These are phyloP conservation scores for Actinia equina DNA, from an alignment of 64 coral and sea anemone species.

Conservation along the genomic window DNA sequence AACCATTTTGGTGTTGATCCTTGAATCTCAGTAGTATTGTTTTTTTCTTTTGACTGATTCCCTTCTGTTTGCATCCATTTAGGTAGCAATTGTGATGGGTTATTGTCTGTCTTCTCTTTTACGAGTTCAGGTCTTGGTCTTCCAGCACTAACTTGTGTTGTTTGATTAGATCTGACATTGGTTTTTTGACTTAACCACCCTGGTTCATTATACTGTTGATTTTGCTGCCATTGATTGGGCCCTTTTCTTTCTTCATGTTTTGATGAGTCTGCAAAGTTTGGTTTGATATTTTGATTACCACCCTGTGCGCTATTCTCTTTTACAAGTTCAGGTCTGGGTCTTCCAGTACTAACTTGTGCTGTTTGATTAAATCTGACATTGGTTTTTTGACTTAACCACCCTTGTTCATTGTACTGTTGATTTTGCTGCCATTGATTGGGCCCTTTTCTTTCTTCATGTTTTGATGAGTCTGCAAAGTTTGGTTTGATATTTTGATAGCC, in stretches of 20 bases:
- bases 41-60: slow-evolving; percentile 29
- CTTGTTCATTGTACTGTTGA: not conserved
- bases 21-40: not conserved
- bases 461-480: not conserved
- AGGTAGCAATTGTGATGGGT: slow-evolving; percentile 2
- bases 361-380: not conserved
- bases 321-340: not conserved
- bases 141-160: not conserved
- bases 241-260: not conserved
- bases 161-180: not conserved
- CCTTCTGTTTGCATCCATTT: slow-evolving; percentile 70
- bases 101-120: not conserved
- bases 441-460: not conserved
- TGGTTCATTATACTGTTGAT: not conserved
- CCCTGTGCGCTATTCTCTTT: not conserved
- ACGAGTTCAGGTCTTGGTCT: not conserved
- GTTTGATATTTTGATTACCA: not conserved
- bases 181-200: not conserved
- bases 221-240: slow-evolving; percentile 5
- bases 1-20: slow-evolving; percentile 45
- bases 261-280: not conserved
- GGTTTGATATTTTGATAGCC: not conserved
- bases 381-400: not conserved
- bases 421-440: slow-evolving; percentile 18
- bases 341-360: not conserved